A percentile compares a stretch with the other conserved stretches of the same genome.
Conservation (phyloP, 2,113 vertebrate genomes). For the Cercopithecus mona region DNA sequence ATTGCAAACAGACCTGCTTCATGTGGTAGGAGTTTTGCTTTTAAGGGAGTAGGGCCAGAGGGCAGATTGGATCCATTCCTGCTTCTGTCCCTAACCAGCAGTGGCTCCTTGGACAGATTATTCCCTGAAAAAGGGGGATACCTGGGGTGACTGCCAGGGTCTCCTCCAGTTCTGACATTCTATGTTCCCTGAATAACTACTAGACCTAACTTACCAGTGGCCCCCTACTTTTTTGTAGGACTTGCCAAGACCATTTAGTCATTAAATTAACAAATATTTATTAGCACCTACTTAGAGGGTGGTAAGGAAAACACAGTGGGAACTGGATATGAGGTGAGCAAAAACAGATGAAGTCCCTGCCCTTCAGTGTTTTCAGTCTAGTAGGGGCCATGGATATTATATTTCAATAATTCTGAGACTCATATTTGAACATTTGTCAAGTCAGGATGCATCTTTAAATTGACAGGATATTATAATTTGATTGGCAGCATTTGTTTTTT, state of each 20-base stretch:
- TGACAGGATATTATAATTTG: not conserved
- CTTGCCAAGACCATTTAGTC: slow-evolving; percentile 12
- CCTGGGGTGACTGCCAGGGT: not conserved
- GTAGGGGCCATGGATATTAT: not conserved
- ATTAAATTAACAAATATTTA: not conserved
- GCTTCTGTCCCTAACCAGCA: not conserved
- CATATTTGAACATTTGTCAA: slow-evolving; percentile 17
- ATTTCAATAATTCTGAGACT: slow-evolving; percentile 1
- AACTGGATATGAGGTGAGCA: not conserved
- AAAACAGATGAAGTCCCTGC: not conserved
- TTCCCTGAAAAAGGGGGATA: not conserved
- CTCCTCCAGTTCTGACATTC: not conserved
- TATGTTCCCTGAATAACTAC: slow-evolving; percentile 4
- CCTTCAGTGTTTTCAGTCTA: not conserved
- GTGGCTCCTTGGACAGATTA: not conserved
- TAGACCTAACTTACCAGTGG: not conserved
- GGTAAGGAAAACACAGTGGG: not conserved
- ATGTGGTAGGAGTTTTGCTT: not conserved
- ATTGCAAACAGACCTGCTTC: not conserved
- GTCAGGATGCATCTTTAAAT: slow-evolving; percentile 8
- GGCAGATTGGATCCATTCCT: not conserved
- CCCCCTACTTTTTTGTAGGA: not conserved
- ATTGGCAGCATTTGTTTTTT: slow-evolving; percentile 16
- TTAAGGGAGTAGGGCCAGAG: not conserved
- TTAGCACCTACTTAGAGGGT: not conserved